Evolutionary conservation across 2,113 vertebrate genomes (phyloP).

Genomic region (Thymallus thymallus): DNA sequence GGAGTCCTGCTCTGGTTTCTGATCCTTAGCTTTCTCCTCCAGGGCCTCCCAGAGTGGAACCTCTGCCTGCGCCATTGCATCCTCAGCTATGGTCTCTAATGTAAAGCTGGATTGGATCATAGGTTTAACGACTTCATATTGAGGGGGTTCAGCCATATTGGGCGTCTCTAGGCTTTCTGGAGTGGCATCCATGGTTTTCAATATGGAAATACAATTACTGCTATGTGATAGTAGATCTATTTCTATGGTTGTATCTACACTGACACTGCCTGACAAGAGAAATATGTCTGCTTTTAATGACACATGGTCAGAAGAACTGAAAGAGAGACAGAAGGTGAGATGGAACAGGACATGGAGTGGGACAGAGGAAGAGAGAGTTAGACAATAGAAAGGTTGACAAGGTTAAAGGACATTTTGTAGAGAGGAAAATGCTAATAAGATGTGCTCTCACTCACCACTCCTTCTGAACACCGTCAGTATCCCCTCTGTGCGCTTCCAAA

Average conservation of each 20-base stretch:
- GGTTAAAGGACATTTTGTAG: background rate
- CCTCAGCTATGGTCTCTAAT: background rate
- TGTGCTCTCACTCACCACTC: background rate
- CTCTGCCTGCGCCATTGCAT: slow-evolving; percentile 17
- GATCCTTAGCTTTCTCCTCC: slow-evolving; percentile 32
- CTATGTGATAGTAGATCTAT: too few species aligned
- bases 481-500: background rate
- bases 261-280: background rate
- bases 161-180: background rate
- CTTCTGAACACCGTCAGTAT: background rate
- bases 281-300: background rate
- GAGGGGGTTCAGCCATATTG: background rate
- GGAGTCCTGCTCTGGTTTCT: slow-evolving; percentile 3
- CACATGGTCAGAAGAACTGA: background rate
- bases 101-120: background rate
- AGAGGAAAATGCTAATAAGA: background rate
- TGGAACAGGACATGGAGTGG: background rate
- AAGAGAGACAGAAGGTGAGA: background rate
- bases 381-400: background rate
- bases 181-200: background rate
- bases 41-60: slow-evolving; percentile 41
- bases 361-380: background rate
- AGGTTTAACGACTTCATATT: background rate
- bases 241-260: background rate
- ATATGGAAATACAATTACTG: too few species aligned